Evolutionary conservation across 2,113 vertebrate species (phyloP).

Genomic region (Erythrocercus mccallii): DNA sequence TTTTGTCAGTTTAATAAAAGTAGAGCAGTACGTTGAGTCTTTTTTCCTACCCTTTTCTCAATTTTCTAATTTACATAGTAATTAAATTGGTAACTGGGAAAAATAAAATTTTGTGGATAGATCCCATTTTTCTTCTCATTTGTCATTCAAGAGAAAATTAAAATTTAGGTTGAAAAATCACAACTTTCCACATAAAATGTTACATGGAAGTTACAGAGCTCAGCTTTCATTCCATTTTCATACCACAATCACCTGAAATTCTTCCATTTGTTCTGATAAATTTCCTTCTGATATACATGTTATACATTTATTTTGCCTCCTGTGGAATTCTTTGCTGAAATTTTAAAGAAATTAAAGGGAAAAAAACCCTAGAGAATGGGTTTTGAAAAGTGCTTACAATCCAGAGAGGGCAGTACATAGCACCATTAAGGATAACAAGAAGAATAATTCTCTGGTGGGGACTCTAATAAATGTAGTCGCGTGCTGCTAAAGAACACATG

Average conservation of each 20-base stretch:
- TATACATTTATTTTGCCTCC: conserved; percentile 43
- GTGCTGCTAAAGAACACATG: conserved; percentile 74
- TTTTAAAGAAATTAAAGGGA: conserved; percentile 44
- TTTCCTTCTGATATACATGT: background rate
- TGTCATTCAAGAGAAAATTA: background rate
- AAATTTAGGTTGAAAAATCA: background rate
- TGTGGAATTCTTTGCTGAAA: conserved; percentile 60
- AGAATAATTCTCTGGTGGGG: conserved; percentile 74
- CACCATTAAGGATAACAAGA: conserved; percentile 74
- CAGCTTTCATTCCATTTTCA: background rate
- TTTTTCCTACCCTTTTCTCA: background rate
- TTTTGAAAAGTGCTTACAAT: conserved; percentile 65
- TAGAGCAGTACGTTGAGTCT: background rate
- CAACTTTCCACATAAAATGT: background rate
- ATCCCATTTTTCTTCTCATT: background rate
- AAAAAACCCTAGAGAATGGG: conserved; percentile 7
- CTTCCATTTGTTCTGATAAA: background rate
- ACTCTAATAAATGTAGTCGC: conserved; percentile 74
- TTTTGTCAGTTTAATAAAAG: background rate
- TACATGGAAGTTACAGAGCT: background rate
- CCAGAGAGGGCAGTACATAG: conserved; percentile 61
- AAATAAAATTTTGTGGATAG: background rate
- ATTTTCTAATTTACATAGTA: background rate
- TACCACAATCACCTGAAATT: background rate
- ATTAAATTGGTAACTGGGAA: background rate